Percentiles rank a stretch among this genome's conserved stretches.
Evolutionary conservation across 2,888 invertebrate species (phyloP).

Genomic region (Cerastoderma edule): DNA sequence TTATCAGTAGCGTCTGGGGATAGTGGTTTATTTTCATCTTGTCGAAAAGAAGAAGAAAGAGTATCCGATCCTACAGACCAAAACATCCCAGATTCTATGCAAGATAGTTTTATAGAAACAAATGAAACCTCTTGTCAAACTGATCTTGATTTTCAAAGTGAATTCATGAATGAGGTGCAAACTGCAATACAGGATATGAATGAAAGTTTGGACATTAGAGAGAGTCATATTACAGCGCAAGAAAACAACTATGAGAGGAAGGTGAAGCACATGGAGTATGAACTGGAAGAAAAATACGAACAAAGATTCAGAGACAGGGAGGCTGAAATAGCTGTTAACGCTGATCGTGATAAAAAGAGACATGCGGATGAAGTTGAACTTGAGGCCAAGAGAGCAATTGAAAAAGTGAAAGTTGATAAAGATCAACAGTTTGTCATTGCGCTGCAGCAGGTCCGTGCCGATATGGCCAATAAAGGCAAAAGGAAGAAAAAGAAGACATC

Average conservation of each 20-base stretch:
- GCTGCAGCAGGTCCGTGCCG: conserved; percentile 72
- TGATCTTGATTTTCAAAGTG: conserved; percentile 43
- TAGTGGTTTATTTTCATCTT: conserved; percentile 40
- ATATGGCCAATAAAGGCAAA: conserved; percentile 63
- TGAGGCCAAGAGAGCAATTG: conserved; percentile 65
- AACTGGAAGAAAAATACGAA: conserved; percentile 73
- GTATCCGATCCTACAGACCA: neutral
- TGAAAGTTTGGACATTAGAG: conserved; percentile 38
- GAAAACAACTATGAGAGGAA: conserved; percentile 58
- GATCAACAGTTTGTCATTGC: conserved; percentile 77
- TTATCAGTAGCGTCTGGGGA: conserved; percentile 30
- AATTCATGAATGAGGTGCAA: conserved; percentile 30
- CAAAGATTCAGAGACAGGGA: conserved; percentile 65
- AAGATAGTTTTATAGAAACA: neutral
- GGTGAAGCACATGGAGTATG: conserved; percentile 68
- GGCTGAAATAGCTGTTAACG: conserved; percentile 64
- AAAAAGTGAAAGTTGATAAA: conserved; percentile 69
- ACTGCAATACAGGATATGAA: conserved; percentile 45
- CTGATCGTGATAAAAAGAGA: conserved; percentile 64
- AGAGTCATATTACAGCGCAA: conserved; percentile 36
- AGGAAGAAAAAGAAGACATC: conserved; percentile 26
- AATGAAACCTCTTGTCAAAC: conserved; percentile 26
- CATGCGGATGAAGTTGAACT: conserved; percentile 66
- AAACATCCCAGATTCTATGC: neutral
- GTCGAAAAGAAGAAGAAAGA: neutral